phyloP scores from a whole-genome alignment of 23 tunicate species.

The Trididemnum clinides region DNA sequence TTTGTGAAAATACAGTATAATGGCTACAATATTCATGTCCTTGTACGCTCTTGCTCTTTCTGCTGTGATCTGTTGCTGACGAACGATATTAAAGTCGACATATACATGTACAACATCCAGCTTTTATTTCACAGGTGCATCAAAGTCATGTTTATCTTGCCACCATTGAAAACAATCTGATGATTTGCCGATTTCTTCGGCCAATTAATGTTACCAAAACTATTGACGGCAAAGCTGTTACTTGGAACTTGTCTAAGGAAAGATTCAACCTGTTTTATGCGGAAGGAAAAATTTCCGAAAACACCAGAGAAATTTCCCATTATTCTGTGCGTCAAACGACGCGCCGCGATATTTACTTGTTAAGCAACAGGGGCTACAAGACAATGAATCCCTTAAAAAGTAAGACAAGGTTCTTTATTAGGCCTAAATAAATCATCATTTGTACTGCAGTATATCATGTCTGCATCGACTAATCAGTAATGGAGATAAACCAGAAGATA shows the following conservation, averaged over 20 bases:
- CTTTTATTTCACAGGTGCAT: neutral
- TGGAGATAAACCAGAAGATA: no score
- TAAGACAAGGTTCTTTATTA: no score
- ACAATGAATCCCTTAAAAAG: no score
- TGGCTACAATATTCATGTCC: no score
- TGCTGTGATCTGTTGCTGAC: no score
- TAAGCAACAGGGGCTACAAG: conserved; percentile 1
- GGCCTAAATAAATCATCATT: no score
- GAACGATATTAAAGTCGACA: no score
- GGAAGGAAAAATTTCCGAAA: neutral
- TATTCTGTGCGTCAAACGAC: neutral
- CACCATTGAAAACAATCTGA: neutral
- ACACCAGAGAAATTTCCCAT: neutral
- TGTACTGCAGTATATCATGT: no score
- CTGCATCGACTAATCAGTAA: no score
- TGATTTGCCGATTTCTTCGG: conserved; percentile 1
- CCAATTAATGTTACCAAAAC: conserved; percentile 19
- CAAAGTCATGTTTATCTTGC: neutral
- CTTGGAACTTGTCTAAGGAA: conserved; percentile 25
- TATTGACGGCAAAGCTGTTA: neutral
- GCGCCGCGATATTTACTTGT: neutral
- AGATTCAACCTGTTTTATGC: conserved; percentile 11
- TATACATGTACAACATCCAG: no score
- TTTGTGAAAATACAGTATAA: no score
- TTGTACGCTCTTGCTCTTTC: no score